Percentiles rank a stretch among this genome's conserved stretches.
Evolutionary conservation across 2,888 invertebrate species (phyloP).

Genomic region (Tinea semifulvella): DNA sequence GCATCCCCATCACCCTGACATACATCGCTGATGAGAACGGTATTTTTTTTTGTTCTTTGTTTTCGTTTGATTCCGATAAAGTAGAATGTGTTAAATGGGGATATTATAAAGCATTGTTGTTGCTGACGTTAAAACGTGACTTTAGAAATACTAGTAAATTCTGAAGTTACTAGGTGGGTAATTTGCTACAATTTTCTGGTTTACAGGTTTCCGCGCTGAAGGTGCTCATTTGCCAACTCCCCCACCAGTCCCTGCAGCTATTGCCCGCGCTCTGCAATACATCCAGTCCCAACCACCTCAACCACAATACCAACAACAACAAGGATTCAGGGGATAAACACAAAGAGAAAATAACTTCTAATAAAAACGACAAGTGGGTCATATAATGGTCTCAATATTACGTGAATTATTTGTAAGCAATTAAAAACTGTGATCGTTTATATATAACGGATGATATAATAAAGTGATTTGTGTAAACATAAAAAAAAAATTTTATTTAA

Average conservation of each 20-base stretch:
- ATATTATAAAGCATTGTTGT: too few relatives aligned
- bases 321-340: slow-evolving; percentile 9
- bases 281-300: slow-evolving; percentile 43
- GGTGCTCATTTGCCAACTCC: slow-evolving; percentile 71
- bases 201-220: slow-evolving; percentile 67
- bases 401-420: not conserved
- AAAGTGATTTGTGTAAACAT: too few relatives aligned
- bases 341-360: not conserved
- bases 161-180: too few relatives aligned
- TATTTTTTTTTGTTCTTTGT: too few relatives aligned
- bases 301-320: slow-evolving; percentile 35
- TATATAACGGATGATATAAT: too few relatives aligned
- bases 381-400: not conserved
- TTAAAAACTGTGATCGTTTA: slow-evolving; percentile 5
- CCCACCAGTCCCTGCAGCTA: slow-evolving; percentile 69
- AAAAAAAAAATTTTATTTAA: too few relatives aligned
- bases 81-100: too few relatives aligned
- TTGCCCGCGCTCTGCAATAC: slow-evolving; percentile 58
- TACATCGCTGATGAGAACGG: slow-evolving; percentile 81
- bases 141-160: too few relatives aligned
- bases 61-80: too few relatives aligned
- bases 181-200: too few relatives aligned
- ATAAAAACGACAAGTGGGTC: not conserved
- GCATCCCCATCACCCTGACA: slow-evolving; percentile 68
- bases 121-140: too few relatives aligned